Percentiles rank a stretch among this genome's conserved stretches.
Evolutionary conservation across 2,797 vertebrate species (phyloP).

Genomic region (Pampus argenteus): DNA sequence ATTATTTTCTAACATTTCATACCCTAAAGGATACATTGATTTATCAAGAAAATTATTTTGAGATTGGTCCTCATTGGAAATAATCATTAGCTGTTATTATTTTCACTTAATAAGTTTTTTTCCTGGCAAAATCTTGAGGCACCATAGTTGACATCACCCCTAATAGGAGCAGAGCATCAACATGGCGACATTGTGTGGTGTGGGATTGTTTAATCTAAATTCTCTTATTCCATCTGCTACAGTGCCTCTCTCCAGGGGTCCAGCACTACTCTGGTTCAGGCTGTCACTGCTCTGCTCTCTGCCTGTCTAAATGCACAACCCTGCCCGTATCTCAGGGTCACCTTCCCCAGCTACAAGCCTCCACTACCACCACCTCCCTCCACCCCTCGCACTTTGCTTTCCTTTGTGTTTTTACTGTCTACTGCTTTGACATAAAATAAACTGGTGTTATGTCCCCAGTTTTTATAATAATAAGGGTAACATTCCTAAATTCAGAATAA

Average conservation of each 20-base stretch:
- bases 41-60: not conserved
- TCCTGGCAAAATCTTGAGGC: slow-evolving; percentile 25
- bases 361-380: slow-evolving; percentile 18
- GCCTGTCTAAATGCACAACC: slow-evolving; percentile 76
- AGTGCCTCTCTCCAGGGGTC: slow-evolving; percentile 78
- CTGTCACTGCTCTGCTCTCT: slow-evolving; percentile 75
- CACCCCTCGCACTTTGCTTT: slow-evolving; percentile 7
- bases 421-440: not conserved
- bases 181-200: slow-evolving; percentile 49
- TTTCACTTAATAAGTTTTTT: not conserved
- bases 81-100: not conserved
- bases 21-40: not conserved
- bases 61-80: not conserved
- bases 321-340: slow-evolving; percentile 77
- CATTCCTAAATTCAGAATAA: not conserved
- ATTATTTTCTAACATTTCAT: not conserved
- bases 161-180: slow-evolving; percentile 56
- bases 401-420: slow-evolving; percentile 8
- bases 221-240: slow-evolving; percentile 76
- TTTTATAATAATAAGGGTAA: not conserved
- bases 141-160: slow-evolving; percentile 27
- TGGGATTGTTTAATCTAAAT: slow-evolving; percentile 77
- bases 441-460: not conserved
- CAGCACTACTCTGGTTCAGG: slow-evolving; percentile 58
- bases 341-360: slow-evolving; percentile 70